phyloP scores from a whole-genome alignment of 1,140 invertebrate genomes.

The Lepeophtheirus salmonis region DNA sequence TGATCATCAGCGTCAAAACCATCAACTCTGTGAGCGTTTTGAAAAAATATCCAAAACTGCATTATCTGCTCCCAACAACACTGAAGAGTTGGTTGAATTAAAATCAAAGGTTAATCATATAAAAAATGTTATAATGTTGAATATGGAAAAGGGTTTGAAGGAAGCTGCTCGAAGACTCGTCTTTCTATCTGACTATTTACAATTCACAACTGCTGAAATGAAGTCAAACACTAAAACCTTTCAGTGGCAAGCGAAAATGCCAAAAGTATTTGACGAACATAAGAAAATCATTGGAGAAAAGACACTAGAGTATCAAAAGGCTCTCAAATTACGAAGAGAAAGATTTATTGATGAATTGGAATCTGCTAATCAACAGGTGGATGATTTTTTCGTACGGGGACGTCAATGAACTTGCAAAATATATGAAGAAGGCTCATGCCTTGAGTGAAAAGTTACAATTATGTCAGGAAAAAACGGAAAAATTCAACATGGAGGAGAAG shows the following conservation, averaged over 20 bases:
- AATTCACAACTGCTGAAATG: slow-evolving; percentile 56
- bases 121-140: slow-evolving; percentile 43
- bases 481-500: slow-evolving; percentile 77
- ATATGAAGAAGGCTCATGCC: slow-evolving; percentile 54
- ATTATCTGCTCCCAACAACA: slow-evolving; percentile 54
- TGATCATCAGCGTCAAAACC: slow-evolving; percentile 17
- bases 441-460: slow-evolving; percentile 45
- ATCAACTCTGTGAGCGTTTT: slow-evolving; percentile 62
- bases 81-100: slow-evolving; percentile 58
- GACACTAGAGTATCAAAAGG: slow-evolving; percentile 63
- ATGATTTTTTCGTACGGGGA: slow-evolving; percentile 75
- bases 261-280: slow-evolving; percentile 58
- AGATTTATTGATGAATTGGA: slow-evolving; percentile 58
- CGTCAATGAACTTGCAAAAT: slow-evolving; percentile 60
- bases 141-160: slow-evolving; percentile 43
- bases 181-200: slow-evolving; percentile 55
- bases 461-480: slow-evolving; percentile 61
- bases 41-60: slow-evolving; percentile 54
- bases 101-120: slow-evolving; percentile 52
- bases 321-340: slow-evolving; percentile 40
- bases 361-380: slow-evolving; percentile 53
- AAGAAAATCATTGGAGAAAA: slow-evolving; percentile 56
- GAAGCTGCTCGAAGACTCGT: slow-evolving; percentile 23
- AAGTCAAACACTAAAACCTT: slow-evolving; percentile 67
- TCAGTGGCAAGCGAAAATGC: slow-evolving; percentile 60